Base-by-base conservation (phyloP, 23 tunicate species). In the Trididemnum clinides region DNA sequence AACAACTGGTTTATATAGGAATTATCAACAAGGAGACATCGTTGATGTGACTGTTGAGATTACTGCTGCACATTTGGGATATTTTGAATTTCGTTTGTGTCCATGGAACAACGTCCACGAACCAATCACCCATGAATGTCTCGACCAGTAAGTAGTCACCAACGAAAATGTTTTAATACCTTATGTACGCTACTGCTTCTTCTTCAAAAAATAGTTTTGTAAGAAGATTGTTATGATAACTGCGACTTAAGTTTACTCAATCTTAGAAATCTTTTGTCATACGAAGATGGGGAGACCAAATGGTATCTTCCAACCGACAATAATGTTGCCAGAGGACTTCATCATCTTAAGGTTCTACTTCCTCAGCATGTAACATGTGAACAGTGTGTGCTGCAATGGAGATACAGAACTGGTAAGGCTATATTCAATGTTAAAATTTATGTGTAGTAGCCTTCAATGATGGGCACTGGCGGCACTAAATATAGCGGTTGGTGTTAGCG, bases 361-460 rank as follows among this genome's bases (percentile, higher is more conserved):
- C 92, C 92, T 18, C 65, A 51, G 21, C 82, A 83, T 54, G 34
- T 88, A 19, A 82, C 77, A 10, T 88, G 92, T 32, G 22, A 36
- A 31, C 92, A 88, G 64, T 88, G 92, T 39, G 92, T 88, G 23
- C 22, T 88, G 23, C 92, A 88, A 51, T 88, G 92, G 92, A 59
- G 92, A 37, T 88, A 88, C 86, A 85, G 83, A 57, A 71, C 92
- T 27, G 89, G 85, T 81, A 2, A 33, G 85, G n/a, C n/a, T n/a
- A n/a, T n/a, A n/a, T n/a, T n/a, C n/a, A n/a, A n/a, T n/a, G n/a
- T n/a, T n/a, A n/a, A n/a, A n/a, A n/a, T n/a, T n/a, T n/a, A n/a
- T n/a, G n/a, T n/a, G n/a, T n/a, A n/a, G n/a, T n/a, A n/a, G n/a
- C n/a, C n/a, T n/a, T n/a, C n/a, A n/a, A n/a, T n/a, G n/a, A n/a